phyloP scores from a whole-genome alignment of 2,113 vertebrate species.

The Phrynocephalus versicolor region DNA sequence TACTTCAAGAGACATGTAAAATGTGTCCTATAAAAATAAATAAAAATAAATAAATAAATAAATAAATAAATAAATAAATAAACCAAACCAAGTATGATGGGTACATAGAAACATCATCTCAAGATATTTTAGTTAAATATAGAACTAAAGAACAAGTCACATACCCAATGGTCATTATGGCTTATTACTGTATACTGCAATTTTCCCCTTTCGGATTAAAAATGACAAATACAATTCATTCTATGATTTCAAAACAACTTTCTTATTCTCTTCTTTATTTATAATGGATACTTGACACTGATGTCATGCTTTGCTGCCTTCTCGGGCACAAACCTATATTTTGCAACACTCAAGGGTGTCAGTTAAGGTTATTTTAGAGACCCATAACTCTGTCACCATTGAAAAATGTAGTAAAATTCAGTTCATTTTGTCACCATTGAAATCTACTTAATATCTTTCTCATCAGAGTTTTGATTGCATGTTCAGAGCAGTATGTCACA shows the following conservation, averaged over 20 bases:
- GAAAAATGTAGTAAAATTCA: background rate
- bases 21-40: no score
- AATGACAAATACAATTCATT: background rate
- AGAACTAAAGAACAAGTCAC: background rate
- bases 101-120: background rate
- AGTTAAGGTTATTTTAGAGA: background rate
- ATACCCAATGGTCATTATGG: background rate
- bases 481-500: background rate
- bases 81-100: background rate
- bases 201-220: background rate
- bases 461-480: slow-evolving; percentile 1
- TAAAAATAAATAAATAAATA: no score
- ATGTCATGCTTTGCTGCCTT: background rate
- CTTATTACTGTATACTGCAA: background rate
- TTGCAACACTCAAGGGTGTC: background rate
- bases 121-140: background rate
- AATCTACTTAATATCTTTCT: background rate
- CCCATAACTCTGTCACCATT: no score
- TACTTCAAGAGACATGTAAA: no score
- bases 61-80: no score
- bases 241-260: background rate
- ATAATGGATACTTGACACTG: background rate
- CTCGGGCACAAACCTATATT: background rate
- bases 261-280: background rate
- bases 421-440: background rate